phyloP scores from a whole-genome alignment of 1,140 invertebrate genomes.

The Psilanteris sp. region DNA sequence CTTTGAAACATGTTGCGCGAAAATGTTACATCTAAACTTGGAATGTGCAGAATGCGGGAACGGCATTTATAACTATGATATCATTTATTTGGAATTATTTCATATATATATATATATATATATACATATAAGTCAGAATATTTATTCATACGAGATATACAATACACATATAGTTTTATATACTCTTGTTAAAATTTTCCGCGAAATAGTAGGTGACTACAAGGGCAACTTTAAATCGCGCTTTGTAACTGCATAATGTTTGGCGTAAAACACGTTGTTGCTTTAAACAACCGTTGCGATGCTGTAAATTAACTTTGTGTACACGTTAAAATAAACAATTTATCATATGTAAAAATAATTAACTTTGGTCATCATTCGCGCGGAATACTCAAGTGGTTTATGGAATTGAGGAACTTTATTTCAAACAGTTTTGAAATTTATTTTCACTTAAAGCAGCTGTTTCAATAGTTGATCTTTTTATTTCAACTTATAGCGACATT shows the following conservation, averaged over 20 bases:
- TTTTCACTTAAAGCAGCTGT: neutral
- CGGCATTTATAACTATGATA: too few relatives aligned
- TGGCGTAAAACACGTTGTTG: neutral
- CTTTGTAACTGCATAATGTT: slow-evolving; percentile 12
- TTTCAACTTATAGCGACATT: neutral
- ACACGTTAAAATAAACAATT: slow-evolving; percentile 11
- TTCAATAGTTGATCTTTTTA: slow-evolving; percentile 9
- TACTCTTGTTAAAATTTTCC: slow-evolving; percentile 19
- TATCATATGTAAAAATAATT: slow-evolving; percentile 24
- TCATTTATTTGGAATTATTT: too few relatives aligned
- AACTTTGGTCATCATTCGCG: neutral
- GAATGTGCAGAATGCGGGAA: too few relatives aligned
- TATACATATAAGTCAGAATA: too few relatives aligned
- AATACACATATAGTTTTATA: neutral
- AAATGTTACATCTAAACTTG: too few relatives aligned
- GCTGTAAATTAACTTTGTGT: slow-evolving; percentile 25
- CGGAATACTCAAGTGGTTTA: neutral
- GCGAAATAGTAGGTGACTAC: slow-evolving; percentile 12
- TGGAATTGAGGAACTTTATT: neutral
- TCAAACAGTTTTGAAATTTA: slow-evolving; percentile 2
- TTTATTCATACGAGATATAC: neutral
- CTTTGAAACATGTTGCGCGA: too few relatives aligned
- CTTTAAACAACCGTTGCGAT: slow-evolving; percentile 4
- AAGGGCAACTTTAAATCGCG: slow-evolving; percentile 26
- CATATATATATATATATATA: too few relatives aligned